phyloP scores from a whole-genome alignment of 92 coral and sea anemone species.

The Bergia puertoricense region DNA sequence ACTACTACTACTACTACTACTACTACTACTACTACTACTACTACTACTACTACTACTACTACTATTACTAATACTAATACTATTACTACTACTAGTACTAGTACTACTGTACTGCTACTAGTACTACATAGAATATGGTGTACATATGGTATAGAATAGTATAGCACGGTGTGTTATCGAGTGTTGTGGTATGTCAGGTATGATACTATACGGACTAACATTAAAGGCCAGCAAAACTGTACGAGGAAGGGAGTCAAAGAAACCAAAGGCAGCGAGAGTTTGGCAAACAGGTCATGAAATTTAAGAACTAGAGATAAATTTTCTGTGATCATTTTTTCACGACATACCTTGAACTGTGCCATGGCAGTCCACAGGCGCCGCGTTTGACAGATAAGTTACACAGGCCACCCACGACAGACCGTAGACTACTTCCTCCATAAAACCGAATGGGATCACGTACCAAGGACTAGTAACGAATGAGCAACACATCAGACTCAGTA shows the following conservation, averaged over 20 bases:
- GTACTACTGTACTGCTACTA: background rate
- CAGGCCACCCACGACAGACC: slow-evolving; percentile 79
- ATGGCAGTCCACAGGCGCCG: slow-evolving; percentile 72
- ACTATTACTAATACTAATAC: too few relatives aligned
- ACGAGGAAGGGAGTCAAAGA: too few relatives aligned
- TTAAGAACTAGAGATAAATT: background rate
- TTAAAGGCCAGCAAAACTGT: too few relatives aligned
- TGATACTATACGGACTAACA: background rate
- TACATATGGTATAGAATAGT: background rate
- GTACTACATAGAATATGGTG: background rate
- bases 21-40: too few relatives aligned
- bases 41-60: too few relatives aligned
- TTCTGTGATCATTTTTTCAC: background rate
- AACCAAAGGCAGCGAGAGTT: background rate
- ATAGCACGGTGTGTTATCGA: background rate
- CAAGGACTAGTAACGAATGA: slow-evolving; percentile 79
- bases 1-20: too few relatives aligned
- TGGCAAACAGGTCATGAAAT: background rate
- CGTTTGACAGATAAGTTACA: slow-evolving; percentile 71
- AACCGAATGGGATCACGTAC: slow-evolving; percentile 79
- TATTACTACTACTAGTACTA: too few relatives aligned
- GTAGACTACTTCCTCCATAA: slow-evolving; percentile 71
- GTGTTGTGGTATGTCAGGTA: background rate
- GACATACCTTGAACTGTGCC: slow-evolving; percentile 81
- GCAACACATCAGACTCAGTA: slow-evolving; percentile 69